Percentiles rank a stretch among this genome's conserved stretches.
These are phyloP conservation scores for Tipula lateralis DNA, from an alignment of 2,888 invertebrate species.

Conservation along the genomic window DNA sequence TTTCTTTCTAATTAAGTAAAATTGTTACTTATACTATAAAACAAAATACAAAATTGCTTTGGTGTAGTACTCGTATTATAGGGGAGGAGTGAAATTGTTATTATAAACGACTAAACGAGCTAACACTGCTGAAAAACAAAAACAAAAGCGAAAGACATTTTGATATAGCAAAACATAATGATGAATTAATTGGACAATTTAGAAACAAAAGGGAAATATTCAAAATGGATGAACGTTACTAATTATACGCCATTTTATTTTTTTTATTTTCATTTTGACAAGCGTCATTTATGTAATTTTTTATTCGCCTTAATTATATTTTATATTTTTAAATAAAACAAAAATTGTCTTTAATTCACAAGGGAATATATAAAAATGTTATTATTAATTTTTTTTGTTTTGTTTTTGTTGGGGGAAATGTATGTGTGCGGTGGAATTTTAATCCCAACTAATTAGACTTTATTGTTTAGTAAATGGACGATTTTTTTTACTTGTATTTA, in stretches of 20 bases:
- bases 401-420: background rate
- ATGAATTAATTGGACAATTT: slow-evolving; percentile 19
- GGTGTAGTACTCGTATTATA: background rate
- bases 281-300: slow-evolving; percentile 24
- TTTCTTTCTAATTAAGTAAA: slow-evolving; percentile 19
- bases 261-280: background rate
- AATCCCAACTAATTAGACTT: slow-evolving; percentile 19
- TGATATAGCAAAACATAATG: background rate
- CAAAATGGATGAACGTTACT: slow-evolving; percentile 11
- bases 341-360: background rate
- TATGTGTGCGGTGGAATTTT: slow-evolving; percentile 5
- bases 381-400: background rate
- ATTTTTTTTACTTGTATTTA: slow-evolving; percentile 1
- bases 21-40: background rate
- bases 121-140: background rate
- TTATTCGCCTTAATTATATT: background rate
- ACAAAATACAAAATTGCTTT: background rate
- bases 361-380: background rate
- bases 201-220: background rate
- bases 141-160: background rate
- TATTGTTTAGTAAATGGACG: slow-evolving; percentile 24
- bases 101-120: background rate
- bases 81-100: background rate
- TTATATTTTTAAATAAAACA: background rate
- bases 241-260: background rate